These are phyloP conservation scores for Cataglyphis livida DNA, from an alignment of 2,888 invertebrate genomes.

Conservation along the genomic window DNA sequence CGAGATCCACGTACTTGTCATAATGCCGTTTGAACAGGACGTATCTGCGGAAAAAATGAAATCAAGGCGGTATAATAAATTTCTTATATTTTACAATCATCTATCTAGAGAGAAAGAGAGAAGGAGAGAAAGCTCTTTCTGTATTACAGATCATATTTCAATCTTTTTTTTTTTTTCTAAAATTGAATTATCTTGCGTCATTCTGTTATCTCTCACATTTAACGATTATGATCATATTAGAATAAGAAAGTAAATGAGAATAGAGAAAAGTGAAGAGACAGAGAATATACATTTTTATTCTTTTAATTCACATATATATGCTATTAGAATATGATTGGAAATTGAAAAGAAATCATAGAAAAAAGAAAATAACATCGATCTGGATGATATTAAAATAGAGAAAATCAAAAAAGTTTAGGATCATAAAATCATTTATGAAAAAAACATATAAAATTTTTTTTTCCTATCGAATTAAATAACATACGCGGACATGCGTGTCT, in stretches of 20 bases:
- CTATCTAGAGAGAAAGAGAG: neutral
- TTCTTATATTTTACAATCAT: neutral
- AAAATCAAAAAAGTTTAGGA: neutral
- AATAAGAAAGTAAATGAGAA: too few species aligned
- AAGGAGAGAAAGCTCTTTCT: neutral
- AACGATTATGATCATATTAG: neutral
- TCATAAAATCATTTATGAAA: neutral
- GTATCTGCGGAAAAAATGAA: conserved; percentile 86
- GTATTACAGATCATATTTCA: neutral
- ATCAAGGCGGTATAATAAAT: neutral
- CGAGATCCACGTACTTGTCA: conserved; percentile 88
- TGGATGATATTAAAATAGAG: neutral
- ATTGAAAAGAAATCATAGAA: too few species aligned
- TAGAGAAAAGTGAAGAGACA: too few species aligned
- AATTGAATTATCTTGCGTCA: neutral
- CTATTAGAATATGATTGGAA: too few species aligned
- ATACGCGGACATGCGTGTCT: conserved; percentile 25
- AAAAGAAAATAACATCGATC: too few species aligned
- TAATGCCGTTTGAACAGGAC: conserved; percentile 89
- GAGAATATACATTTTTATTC: too few species aligned
- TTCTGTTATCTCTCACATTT: neutral
- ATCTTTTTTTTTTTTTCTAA: neutral
- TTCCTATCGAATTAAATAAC: neutral
- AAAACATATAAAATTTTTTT: neutral
- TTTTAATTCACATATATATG: too few species aligned